Base-by-base conservation (phyloP, 2,888 invertebrate genomes). In the Colostygia pectinataria region DNA sequence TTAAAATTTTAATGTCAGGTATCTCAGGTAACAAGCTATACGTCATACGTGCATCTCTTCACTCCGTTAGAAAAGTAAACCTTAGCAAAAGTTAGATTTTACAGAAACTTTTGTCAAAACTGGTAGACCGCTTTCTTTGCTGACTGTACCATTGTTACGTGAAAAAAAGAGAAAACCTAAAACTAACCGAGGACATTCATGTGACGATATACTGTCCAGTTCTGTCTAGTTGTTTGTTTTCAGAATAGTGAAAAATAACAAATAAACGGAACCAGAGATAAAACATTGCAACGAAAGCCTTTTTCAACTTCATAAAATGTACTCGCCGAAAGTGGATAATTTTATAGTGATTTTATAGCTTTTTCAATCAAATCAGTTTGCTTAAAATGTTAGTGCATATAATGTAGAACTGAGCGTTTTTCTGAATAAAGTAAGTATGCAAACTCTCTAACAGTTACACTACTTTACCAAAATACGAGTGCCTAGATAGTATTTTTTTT, bases 171-270 rank as follows among this genome's bases (percentile, higher is more conserved):
- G 34, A 38, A 51, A 61, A 53, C 53, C 41, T 45, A 53, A 55
- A 56, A 59, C 61, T 59, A 55, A 45, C 38, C 38, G 48, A 56
- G 41, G 52, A 48, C 48, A 39, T 29, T 41, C 46, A 49, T 39
- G 36, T 61, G 58, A 57, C 55, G 57, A 59, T 58, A 42, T 24
- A 34, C 33, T 33, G 54, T 48, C 53, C 48, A 51, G 28, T 53
- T 57, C 32, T 33, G 54, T 48, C 51, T 46, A 50, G 28, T 53
- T 57, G 55, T 68, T 63, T 62, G 46, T 65, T 65, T 65, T 59
- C 45, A 50, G 50, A 61, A 65, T 57, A 59, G 55, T 71, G 57
- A 69, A 71, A 68, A 69, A 67, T 64, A 71, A 64, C 54, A 68
- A 71, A 70, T 63, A 66, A 61, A 65, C 55, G 46, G 52, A 42